Conservation (phyloP, 1,140 invertebrate species). For the Holotrichia oblita region DNA sequence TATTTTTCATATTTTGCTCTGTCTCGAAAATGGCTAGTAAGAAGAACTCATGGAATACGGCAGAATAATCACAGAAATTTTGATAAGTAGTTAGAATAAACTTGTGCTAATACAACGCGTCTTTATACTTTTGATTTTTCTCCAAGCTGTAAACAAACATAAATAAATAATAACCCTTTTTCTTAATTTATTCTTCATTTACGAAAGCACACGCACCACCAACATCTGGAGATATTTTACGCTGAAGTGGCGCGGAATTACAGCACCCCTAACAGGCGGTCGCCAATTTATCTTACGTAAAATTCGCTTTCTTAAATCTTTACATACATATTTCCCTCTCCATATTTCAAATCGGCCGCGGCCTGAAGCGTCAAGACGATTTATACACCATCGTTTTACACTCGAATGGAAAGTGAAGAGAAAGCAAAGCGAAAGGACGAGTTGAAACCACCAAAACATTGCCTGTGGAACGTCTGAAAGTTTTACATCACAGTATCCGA, state of each 20-base stretch:
- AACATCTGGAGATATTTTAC: constrained; percentile 20
- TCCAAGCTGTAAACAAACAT: too few relatives aligned
- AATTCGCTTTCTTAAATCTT: constrained; percentile 16
- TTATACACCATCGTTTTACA: too few relatives aligned
- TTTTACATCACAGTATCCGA: neutral
- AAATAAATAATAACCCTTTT: neutral
- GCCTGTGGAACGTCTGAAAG: neutral
- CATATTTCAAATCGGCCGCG: neutral
- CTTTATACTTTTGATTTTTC: too few relatives aligned
- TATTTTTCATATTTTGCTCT: too few relatives aligned
- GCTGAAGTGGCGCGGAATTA: neutral
- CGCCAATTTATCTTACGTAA: neutral
- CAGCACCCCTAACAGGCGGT: neutral
- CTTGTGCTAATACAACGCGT: too few relatives aligned
- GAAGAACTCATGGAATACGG: too few relatives aligned
- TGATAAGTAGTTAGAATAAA: too few relatives aligned
- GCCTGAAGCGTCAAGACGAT: too few relatives aligned
- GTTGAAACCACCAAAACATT: constrained; percentile 6
- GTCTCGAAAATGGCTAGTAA: too few relatives aligned
- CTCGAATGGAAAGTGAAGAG: neutral
- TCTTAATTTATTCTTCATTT: neutral
- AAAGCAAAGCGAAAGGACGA: neutral
- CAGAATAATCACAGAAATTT: too few relatives aligned
- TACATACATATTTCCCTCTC: constrained; percentile 11
- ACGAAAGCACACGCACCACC: neutral